Conservation (phyloP, 2,888 invertebrate species). For the Trichogramma evanescens region DNA sequence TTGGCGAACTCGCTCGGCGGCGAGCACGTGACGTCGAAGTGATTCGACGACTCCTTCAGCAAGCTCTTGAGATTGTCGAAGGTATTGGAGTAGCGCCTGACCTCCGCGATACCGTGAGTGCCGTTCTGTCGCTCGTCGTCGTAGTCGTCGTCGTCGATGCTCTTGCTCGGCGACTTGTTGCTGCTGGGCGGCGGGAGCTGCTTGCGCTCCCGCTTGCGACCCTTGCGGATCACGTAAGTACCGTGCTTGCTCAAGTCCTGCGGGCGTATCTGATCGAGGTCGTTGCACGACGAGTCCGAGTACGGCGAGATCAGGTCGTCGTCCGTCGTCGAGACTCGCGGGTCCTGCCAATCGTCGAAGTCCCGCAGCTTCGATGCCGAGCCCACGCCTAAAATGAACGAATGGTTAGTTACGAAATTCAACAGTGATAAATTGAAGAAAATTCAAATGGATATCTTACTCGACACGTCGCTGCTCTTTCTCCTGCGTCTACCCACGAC, state of each 20-base stretch:
- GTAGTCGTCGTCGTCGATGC: conserved; percentile 50
- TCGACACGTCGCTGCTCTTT: conserved; percentile 49
- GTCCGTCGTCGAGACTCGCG: conserved; percentile 60
- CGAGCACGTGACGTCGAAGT: conserved; percentile 46
- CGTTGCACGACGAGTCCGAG: conserved; percentile 55
- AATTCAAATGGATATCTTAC: conserved; percentile 33
- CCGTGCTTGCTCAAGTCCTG: conserved; percentile 57
- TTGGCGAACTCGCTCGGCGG: conserved; percentile 53
- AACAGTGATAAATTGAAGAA: background rate
- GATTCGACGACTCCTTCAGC: conserved; percentile 63
- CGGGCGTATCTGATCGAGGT: conserved; percentile 41
- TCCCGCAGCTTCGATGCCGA: conserved; percentile 66
- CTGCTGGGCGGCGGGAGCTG: conserved; percentile 50
- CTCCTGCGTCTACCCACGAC: conserved; percentile 50
- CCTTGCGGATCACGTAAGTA: conserved; percentile 75
- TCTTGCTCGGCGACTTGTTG: conserved; percentile 51
- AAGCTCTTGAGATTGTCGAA: conserved; percentile 72
- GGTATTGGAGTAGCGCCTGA: conserved; percentile 65
- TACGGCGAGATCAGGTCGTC: conserved; percentile 63
- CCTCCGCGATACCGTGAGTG: conserved; percentile 16
- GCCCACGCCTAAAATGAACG: conserved; percentile 56
- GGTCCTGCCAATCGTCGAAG: conserved; percentile 71
- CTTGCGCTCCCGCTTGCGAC: conserved; percentile 60
- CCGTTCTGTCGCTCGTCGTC: conserved; percentile 42
- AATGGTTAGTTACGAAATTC: background rate